Percentiles rank a stretch among this genome's conserved stretches.
Conservation (phyloP, 2,888 invertebrate genomes). For the Dolichopus griseipennis region DNA sequence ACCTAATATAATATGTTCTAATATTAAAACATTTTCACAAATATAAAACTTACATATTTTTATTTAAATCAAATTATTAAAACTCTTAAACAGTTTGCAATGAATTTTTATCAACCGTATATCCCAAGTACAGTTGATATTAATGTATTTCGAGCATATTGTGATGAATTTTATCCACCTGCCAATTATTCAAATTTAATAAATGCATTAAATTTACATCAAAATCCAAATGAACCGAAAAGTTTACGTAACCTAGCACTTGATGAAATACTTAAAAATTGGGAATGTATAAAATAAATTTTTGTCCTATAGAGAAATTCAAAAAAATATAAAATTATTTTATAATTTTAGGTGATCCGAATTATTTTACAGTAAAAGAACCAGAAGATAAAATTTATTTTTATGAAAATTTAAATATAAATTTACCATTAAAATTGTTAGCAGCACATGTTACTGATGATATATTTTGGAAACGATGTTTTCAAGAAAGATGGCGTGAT, state of each 20-base stretch:
- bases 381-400: conserved; percentile 40
- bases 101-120: neutral
- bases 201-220: conserved; percentile 25
- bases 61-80: no score
- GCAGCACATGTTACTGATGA: conserved; percentile 37
- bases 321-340: conserved; percentile 11
- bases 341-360: conserved; percentile 36
- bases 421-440: conserved; percentile 36
- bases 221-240: conserved; percentile 32
- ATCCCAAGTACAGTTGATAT: conserved; percentile 37
- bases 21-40: no score
- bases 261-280: conserved; percentile 36
- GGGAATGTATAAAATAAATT: conserved; percentile 33
- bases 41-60: no score
- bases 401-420: conserved; percentile 36
- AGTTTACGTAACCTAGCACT: conserved; percentile 36
- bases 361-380: conserved; percentile 31
- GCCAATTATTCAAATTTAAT: conserved; percentile 4
- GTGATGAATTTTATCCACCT: neutral
- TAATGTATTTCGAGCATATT: conserved; percentile 40
- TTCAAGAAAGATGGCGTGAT: conserved; percentile 35
- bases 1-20: no score
- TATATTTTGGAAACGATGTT: conserved; percentile 40
- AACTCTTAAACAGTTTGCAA: no score
- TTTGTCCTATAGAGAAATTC: conserved; percentile 10